Evolutionary conservation across 2,888 invertebrate genomes (phyloP).

Genomic region (Podabrus alpinus): DNA sequence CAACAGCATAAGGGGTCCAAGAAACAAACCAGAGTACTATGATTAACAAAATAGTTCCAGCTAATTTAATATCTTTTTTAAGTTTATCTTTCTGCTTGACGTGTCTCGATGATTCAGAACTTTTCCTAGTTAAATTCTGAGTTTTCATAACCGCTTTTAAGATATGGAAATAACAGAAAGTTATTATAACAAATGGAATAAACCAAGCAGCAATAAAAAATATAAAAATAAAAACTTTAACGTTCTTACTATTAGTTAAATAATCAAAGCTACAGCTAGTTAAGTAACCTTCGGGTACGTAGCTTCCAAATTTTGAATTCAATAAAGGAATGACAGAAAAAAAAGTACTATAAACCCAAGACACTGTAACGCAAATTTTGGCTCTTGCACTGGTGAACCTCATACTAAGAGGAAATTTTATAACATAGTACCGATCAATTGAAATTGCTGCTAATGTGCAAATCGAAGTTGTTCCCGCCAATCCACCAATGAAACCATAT

Average conservation of each 20-base stretch:
- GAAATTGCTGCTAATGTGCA: conserved; percentile 80
- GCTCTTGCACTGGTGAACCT: conserved; percentile 66
- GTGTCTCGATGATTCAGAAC: conserved; percentile 60
- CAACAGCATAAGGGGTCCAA: conserved; percentile 82
- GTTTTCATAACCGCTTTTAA: conserved; percentile 65
- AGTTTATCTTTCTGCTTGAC: conserved; percentile 67
- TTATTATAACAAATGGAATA: conserved; percentile 71
- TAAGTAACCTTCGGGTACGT: conserved; percentile 82
- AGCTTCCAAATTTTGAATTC: conserved; percentile 72
- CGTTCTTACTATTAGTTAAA: conserved; percentile 65
- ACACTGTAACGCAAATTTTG: conserved; percentile 63
- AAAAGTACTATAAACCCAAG: conserved; percentile 75
- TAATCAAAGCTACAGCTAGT: conserved; percentile 89
- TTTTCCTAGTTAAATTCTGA: conserved; percentile 56
- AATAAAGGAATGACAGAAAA: conserved; percentile 74
- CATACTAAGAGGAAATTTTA: conserved; percentile 75
- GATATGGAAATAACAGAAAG: conserved; percentile 75
- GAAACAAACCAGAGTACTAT: conserved; percentile 77
- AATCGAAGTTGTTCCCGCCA: conserved; percentile 81
- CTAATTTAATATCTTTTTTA: conserved; percentile 73
- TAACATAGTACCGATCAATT: conserved; percentile 80
- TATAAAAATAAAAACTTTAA: conserved; percentile 71
- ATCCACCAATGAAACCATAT: conserved; percentile 80
- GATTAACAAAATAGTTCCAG: conserved; percentile 69
- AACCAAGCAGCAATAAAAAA: conserved; percentile 80